These are phyloP conservation scores for Leucania comma DNA, from an alignment of 2,888 invertebrate genomes.

Conservation along the genomic window DNA sequence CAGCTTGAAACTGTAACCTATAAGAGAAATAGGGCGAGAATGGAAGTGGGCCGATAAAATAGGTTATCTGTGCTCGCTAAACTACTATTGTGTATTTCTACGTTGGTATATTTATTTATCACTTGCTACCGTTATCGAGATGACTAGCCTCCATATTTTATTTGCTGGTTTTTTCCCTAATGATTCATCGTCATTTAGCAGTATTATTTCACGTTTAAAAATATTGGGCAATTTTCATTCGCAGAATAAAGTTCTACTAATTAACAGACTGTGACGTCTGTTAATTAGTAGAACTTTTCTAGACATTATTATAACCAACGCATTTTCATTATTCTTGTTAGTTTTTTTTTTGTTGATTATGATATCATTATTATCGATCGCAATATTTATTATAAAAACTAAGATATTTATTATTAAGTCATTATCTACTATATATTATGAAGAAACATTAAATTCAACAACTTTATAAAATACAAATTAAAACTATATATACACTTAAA, in stretches of 20 bases:
- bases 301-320: too few species aligned
- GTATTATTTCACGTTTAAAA: neutral
- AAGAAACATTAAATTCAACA: too few species aligned
- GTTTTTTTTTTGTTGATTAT: too few species aligned
- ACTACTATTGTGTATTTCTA: slow-evolving; percentile 28
- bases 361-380: too few species aligned
- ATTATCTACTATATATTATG: too few species aligned
- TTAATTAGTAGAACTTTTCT: too few species aligned
- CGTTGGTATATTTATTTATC: slow-evolving; percentile 3
- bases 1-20: slow-evolving; percentile 30
- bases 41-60: slow-evolving; percentile 53
- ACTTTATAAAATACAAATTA: too few species aligned
- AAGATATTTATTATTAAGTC: too few species aligned
- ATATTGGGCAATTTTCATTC: neutral
- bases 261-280: too few species aligned
- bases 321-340: too few species aligned
- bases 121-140: slow-evolving; percentile 4
- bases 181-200: slow-evolving; percentile 7
- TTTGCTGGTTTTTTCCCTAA: neutral
- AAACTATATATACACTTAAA: too few species aligned
- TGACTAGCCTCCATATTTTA: neutral
- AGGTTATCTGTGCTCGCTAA: slow-evolving; percentile 54
- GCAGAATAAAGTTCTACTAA: neutral
- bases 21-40: slow-evolving; percentile 51
- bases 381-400: too few species aligned